Conservation (phyloP, 2,888 invertebrate genomes). For the Allolobophora icterica region DNA sequence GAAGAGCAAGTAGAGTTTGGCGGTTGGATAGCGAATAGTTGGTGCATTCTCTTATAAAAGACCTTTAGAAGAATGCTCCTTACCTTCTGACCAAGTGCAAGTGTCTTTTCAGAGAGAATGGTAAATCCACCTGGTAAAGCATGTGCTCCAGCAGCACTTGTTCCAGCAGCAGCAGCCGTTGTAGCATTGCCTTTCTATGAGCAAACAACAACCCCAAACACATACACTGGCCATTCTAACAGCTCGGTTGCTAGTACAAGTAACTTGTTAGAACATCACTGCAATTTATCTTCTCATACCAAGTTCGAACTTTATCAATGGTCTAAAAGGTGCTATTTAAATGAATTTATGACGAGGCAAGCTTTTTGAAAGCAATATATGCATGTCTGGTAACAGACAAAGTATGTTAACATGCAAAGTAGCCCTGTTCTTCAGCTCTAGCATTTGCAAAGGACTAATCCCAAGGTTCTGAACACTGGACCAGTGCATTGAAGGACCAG, state of each 20-base stretch:
- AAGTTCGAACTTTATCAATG: not conserved
- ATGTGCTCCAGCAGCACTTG: not conserved
- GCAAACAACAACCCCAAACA: not conserved
- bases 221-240: not conserved
- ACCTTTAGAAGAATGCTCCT: not conserved
- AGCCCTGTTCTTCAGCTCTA: no score
- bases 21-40: no score
- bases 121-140: not conserved
- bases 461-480: not conserved
- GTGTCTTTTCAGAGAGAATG: constrained; percentile 31
- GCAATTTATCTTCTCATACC: not conserved
- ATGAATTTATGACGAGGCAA: no score
- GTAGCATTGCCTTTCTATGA: not conserved
- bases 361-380: no score
- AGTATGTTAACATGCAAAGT: no score
- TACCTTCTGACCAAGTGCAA: constrained; percentile 32
- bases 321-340: not conserved
- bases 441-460: not conserved
- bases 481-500: not conserved
- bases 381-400: no score
- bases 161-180: not conserved
- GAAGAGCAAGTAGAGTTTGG: no score
- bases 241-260: not conserved
- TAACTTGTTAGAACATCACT: not conserved
- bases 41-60: no score